Conservation (phyloP, 2,113 vertebrate genomes). For the Apus apus region DNA sequence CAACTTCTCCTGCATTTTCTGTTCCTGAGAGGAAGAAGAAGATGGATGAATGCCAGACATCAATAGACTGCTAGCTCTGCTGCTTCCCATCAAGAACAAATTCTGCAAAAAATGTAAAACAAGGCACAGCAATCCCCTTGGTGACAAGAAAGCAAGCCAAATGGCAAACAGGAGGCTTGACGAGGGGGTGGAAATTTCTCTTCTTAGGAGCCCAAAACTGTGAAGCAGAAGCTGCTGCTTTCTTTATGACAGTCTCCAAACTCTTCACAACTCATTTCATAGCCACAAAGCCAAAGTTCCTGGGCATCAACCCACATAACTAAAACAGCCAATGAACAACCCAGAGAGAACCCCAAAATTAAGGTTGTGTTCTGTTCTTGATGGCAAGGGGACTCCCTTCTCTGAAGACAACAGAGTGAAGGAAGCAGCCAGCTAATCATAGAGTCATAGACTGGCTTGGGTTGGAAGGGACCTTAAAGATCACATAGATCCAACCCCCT, state of each 20-base stretch:
- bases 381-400: neutral
- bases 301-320: neutral
- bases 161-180: neutral
- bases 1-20: conserved; percentile 88
- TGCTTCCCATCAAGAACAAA: neutral
- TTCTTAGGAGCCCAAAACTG: neutral
- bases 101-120: neutral
- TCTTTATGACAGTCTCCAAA: neutral
- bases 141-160: neutral
- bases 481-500: too few species aligned
- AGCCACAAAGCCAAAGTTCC: neutral
- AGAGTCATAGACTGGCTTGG: too few species aligned
- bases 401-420: neutral
- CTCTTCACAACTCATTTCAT: neutral
- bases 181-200: neutral
- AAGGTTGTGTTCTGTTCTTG: neutral
- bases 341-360: neutral
- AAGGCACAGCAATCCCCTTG: neutral
- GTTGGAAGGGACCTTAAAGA: too few species aligned
- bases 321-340: neutral
- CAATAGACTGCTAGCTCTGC: neutral
- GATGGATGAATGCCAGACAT: neutral
- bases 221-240: neutral
- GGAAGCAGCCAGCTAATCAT: neutral
- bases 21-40: conserved; percentile 74